Conservation (phyloP, 2,888 invertebrate species). For the Parnassius apollo region DNA sequence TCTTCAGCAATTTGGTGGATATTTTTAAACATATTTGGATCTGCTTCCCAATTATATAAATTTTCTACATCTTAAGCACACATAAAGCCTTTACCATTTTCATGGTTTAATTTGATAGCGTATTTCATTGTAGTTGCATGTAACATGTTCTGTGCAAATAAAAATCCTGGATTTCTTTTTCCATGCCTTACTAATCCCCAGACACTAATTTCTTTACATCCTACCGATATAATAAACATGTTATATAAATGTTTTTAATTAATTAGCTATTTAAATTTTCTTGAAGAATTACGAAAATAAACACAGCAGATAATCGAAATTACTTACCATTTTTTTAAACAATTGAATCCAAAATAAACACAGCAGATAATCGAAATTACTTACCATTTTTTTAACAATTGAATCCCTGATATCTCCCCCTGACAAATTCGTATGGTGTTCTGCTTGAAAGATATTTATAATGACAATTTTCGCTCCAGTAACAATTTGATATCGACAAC, state of each 20-base stretch:
- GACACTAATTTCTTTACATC: slow-evolving; percentile 21
- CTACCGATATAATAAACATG: slow-evolving; percentile 4
- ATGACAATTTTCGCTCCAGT: slow-evolving; percentile 24
- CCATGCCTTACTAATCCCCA: slow-evolving; percentile 8
- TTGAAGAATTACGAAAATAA: no score
- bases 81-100: slow-evolving; percentile 56
- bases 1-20: slow-evolving; percentile 52
- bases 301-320: no score
- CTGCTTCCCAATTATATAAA: slow-evolving; percentile 49
- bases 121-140: slow-evolving; percentile 50
- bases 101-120: slow-evolving; percentile 49
- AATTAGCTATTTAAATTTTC: no score
- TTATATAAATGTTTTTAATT: no score
- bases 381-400: no score
- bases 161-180: slow-evolving; percentile 29
- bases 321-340: no score
- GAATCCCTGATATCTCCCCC: not conserved
- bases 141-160: slow-evolving; percentile 47
- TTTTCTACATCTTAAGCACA: slow-evolving; percentile 71
- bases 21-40: slow-evolving; percentile 50
- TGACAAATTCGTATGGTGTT: slow-evolving; percentile 27
- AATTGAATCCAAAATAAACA: no score
- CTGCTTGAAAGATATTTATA: slow-evolving; percentile 28
- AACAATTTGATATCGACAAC: slow-evolving; percentile 1
- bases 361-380: no score